A percentile compares a stretch with the other conserved stretches of the same genome.
phyloP scores from a whole-genome alignment of 2,888 invertebrate species.

The Athalia circularis region DNA sequence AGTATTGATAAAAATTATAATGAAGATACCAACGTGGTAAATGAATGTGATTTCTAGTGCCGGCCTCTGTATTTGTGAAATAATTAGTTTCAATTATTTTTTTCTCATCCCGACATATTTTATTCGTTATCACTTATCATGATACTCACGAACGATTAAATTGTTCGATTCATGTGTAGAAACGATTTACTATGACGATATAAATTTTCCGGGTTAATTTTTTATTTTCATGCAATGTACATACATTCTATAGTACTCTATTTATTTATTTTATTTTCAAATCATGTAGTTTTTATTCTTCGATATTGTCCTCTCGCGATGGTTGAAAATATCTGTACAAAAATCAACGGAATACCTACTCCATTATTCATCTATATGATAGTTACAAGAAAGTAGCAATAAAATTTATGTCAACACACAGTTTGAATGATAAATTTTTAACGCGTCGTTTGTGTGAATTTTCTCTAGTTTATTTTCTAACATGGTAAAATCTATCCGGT shows the following conservation, averaged over 20 bases:
- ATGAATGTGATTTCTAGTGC: too few species aligned
- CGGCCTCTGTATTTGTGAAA: too few species aligned
- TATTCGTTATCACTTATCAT: background rate
- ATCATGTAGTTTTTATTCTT: background rate
- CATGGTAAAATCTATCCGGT: too few species aligned
- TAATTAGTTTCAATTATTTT: background rate
- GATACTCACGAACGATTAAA: background rate
- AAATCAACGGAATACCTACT: background rate
- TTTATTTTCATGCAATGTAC: background rate
- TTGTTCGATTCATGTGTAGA: background rate
- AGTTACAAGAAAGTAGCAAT: too few species aligned
- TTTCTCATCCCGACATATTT: background rate
- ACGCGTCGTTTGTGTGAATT: background rate
- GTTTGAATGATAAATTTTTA: background rate
- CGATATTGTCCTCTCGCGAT: slow-evolving; percentile 24
- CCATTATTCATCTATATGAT: too few species aligned
- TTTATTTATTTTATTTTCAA: background rate
- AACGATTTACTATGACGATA: background rate
- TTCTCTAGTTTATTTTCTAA: background rate
- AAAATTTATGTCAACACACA: too few species aligned
- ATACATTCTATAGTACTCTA: background rate
- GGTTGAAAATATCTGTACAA: slow-evolving; percentile 26
- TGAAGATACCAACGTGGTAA: too few species aligned
- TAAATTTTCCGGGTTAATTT: slow-evolving; percentile 5
- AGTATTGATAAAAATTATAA: background rate